phyloP scores from a whole-genome alignment of 2,113 vertebrate species.

The crab-eating macaque (Macaca fascicularis) region DNA sequence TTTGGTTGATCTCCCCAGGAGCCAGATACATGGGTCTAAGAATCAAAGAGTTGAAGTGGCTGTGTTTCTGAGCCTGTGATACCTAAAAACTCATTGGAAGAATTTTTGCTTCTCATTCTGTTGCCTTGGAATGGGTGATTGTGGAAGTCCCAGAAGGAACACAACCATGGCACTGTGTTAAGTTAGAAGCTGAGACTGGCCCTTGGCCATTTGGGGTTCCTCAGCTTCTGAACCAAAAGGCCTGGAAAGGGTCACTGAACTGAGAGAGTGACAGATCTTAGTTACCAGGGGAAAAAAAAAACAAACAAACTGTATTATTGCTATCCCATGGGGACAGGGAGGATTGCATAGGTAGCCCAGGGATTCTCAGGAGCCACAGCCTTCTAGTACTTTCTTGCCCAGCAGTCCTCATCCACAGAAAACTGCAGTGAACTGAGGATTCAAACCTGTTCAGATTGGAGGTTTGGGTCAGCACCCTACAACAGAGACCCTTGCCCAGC shows the following conservation, averaged over 20 bases:
- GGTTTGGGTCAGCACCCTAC: not conserved
- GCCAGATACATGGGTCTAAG: not conserved
- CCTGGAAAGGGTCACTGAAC: not conserved
- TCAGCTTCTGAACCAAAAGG: not conserved
- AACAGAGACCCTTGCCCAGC: not conserved
- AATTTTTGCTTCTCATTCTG: not conserved
- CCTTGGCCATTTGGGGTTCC: no score
- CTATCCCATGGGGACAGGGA: not conserved
- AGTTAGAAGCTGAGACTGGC: not conserved
- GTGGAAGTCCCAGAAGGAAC: not conserved
- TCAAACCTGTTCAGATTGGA: not conserved
- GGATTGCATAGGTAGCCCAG: not conserved
- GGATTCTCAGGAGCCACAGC: not conserved
- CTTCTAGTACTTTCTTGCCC: not conserved
- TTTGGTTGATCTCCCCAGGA: not conserved
- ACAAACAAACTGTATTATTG: not conserved
- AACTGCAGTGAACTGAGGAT: not conserved
- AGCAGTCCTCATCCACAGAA: not conserved
- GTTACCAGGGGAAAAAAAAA: not conserved
- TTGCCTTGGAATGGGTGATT: not conserved
- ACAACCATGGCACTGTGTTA: fast-evolving
- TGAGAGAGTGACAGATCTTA: not conserved
- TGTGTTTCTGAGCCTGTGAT: not conserved
- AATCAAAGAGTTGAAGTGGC: not conserved
- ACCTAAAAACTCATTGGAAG: not conserved